Evolutionary conservation across 1,140 invertebrate genomes (phyloP).

Genomic region (Drosophila rufa): DNA sequence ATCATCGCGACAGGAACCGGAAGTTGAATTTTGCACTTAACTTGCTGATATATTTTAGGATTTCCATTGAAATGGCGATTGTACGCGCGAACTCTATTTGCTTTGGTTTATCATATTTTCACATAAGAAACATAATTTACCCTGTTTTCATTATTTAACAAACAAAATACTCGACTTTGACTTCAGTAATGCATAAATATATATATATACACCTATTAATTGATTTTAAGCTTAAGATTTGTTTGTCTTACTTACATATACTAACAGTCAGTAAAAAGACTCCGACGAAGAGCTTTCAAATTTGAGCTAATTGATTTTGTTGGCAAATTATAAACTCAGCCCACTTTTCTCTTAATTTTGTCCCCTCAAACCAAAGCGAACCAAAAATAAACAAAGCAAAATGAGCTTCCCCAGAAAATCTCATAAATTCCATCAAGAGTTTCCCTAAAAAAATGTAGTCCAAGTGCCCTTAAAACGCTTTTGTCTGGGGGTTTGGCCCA

Average conservation of each 20-base stretch:
- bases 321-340: conserved; percentile 59
- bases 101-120: background rate
- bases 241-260: background rate
- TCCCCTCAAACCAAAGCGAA: background rate
- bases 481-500: conserved; percentile 5
- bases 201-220: no score
- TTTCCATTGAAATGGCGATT: background rate
- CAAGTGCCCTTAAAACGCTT: conserved; percentile 29
- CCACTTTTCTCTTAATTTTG: conserved; percentile 7
- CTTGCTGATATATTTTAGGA: conserved; percentile 31
- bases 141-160: background rate
- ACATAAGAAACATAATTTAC: background rate
- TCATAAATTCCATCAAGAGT: conserved; percentile 56
- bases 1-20: conserved; percentile 58
- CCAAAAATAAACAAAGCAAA: conserved; percentile 43
- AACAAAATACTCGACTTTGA: no score
- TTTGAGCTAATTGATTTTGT: conserved; percentile 69
- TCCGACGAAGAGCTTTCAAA: conserved; percentile 30
- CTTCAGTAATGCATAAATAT: background rate
- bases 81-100: conserved; percentile 3
- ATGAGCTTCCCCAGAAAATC: conserved; percentile 23
- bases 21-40: conserved; percentile 46
- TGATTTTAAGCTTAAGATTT: background rate
- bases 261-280: background rate
- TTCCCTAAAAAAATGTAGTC: conserved; percentile 20